Conservation (phyloP, 2,797 vertebrate species). For the Cynodonichthys magdalenae region DNA sequence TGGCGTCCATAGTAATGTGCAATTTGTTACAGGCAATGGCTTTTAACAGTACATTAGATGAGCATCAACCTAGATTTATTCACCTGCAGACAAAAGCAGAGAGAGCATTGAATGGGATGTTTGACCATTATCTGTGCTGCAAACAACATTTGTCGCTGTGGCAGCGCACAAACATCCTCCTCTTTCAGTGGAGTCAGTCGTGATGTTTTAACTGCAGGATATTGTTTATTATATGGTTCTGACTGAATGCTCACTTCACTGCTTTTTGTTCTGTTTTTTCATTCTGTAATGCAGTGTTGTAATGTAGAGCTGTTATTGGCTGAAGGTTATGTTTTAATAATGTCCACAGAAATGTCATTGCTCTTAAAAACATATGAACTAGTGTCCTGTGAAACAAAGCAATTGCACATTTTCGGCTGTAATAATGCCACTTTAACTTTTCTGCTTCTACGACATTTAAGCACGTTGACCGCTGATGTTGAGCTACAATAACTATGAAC, state of each 20-base stretch:
- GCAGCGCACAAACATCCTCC: constrained; percentile 27
- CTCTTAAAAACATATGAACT: constrained; percentile 10
- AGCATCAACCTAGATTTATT: constrained; percentile 66
- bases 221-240: constrained; percentile 21
- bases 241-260: not conserved
- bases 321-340: constrained; percentile 19
- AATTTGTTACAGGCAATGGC: constrained; percentile 61
- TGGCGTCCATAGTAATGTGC: constrained; percentile 47
- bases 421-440: not conserved
- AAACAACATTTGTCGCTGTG: constrained; percentile 18
- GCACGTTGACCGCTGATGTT: constrained; percentile 4
- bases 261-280: constrained; percentile 30
- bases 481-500: constrained; percentile 34
- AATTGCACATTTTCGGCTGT: constrained; percentile 1
- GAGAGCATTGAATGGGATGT: constrained; percentile 36
- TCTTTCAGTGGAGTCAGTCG: constrained; percentile 2
- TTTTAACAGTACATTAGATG: constrained; percentile 62
- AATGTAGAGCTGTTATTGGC: not conserved
- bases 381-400: not conserved
- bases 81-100: constrained; percentile 45
- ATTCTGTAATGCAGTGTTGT: constrained; percentile 4
- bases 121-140: constrained; percentile 52
- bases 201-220: constrained; percentile 14
- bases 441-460: constrained; percentile 14
- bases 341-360: constrained; percentile 11